Conservation (phyloP, 2,113 vertebrate species). For the Phalacrocorax brasilianus region DNA sequence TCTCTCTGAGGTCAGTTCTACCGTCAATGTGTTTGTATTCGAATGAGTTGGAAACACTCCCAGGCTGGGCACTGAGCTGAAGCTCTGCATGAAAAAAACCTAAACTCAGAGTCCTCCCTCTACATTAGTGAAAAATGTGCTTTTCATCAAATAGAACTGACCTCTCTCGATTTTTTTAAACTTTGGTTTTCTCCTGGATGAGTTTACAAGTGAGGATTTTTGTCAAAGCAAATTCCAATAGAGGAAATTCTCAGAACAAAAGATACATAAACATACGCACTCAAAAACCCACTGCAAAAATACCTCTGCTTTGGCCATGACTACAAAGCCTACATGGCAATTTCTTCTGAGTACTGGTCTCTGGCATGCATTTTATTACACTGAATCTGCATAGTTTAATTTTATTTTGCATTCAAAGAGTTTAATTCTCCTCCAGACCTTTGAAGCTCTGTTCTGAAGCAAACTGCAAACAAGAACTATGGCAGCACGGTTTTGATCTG, state of each 20-base stretch:
- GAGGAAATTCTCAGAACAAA: conserved; percentile 8
- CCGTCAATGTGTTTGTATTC: background rate
- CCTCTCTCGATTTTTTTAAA: background rate
- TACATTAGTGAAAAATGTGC: background rate
- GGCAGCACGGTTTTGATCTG: background rate
- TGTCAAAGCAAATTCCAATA: background rate
- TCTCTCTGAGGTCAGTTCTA: background rate
- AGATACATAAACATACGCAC: background rate
- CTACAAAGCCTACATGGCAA: background rate
- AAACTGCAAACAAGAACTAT: background rate
- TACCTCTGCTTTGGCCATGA: background rate
- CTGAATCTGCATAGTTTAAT: conserved; percentile 20
- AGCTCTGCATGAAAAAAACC: background rate
- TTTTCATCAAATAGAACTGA: background rate
- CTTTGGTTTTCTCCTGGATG: background rate
- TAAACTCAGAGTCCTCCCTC: background rate
- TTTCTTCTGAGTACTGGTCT: conserved; percentile 4
- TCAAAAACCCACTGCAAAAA: conserved; percentile 19
- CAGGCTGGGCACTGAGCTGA: background rate
- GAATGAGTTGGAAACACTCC: background rate
- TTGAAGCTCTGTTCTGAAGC: conserved; percentile 29
- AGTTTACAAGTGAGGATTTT: background rate
- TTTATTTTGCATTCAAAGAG: conserved; percentile 40
- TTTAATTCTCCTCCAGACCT: conserved; percentile 1
- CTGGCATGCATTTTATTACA: background rate